Evolutionary conservation across 1,140 invertebrate species (phyloP).

Genomic region (Camponotus floridanus): DNA sequence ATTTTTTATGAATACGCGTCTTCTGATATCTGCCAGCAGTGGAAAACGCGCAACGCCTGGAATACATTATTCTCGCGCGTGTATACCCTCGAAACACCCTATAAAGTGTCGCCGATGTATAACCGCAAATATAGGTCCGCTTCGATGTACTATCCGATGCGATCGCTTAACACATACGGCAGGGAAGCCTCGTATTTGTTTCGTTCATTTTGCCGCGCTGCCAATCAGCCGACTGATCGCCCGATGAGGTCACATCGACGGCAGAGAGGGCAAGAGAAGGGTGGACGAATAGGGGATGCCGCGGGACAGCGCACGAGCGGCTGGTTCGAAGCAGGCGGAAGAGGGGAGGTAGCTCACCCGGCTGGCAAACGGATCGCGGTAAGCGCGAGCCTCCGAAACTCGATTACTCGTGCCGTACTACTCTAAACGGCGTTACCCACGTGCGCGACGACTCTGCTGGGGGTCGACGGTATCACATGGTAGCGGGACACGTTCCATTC

Average conservation of each 20-base stretch:
- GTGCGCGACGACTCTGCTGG: conserved; percentile 38
- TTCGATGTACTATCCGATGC: conserved; percentile 28
- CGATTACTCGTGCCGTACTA: conserved; percentile 64
- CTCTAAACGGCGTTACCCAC: conserved; percentile 65
- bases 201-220: conserved; percentile 70
- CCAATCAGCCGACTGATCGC: conserved; percentile 69
- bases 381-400: conserved; percentile 63
- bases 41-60: neutral
- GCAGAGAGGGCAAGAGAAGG: neutral
- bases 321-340: neutral
- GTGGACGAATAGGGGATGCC: conserved; percentile 42
- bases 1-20: no score
- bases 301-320: conserved; percentile 23
- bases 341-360: conserved; percentile 30
- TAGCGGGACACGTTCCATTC: conserved; percentile 34
- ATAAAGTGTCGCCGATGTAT: conserved; percentile 53
- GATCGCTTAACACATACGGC: conserved; percentile 61
- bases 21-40: neutral
- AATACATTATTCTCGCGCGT: neutral
- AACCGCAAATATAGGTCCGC: conserved; percentile 59
- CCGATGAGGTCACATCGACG: conserved; percentile 42
- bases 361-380: conserved; percentile 62
- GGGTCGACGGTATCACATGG: conserved; percentile 32
- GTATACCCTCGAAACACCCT: conserved; percentile 25
- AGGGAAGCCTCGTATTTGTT: conserved; percentile 60